phyloP scores from a whole-genome alignment of 2,797 vertebrate genomes.

The Coreius guichenoti region DNA sequence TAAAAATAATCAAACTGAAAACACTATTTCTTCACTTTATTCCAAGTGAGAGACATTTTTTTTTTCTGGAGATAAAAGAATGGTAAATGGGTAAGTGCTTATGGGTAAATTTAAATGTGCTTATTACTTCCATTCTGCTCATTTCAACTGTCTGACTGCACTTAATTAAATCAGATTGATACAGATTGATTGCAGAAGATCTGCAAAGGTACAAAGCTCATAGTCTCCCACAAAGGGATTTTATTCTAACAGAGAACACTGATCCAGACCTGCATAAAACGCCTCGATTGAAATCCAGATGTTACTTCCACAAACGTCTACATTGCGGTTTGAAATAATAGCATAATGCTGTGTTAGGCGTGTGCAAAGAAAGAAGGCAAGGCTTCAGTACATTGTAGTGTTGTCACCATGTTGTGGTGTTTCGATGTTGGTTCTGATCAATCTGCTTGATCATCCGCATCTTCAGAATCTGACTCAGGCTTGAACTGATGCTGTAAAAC shows the following conservation, averaged over 20 bases:
- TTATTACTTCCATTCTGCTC: constrained; percentile 88
- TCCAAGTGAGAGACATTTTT: constrained; percentile 51
- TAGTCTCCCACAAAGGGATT: neutral
- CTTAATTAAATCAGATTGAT: constrained; percentile 90
- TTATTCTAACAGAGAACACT: neutral
- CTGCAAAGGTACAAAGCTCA: neutral
- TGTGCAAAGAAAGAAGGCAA: neutral
- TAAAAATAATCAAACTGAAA: neutral
- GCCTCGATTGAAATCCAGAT: neutral
- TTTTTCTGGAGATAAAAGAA: constrained; percentile 62
- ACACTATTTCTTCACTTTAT: neutral
- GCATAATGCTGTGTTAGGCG: neutral
- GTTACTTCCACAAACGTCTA: neutral
- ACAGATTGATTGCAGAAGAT: too few species aligned
- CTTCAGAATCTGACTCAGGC: neutral
- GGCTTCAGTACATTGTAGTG: neutral
- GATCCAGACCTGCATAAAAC: neutral
- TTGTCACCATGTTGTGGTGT: neutral
- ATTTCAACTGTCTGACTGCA: constrained; percentile 87
- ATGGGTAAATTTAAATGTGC: constrained; percentile 86
- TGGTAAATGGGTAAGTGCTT: constrained; percentile 70
- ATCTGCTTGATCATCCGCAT: neutral
- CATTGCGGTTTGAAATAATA: neutral
- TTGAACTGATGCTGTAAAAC: neutral
- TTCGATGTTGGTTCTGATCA: neutral